Evolutionary conservation across 2,113 vertebrate species (phyloP), one percentile per base, ranked within the genome.

Genomic region (Solea senegalensis): DNA sequence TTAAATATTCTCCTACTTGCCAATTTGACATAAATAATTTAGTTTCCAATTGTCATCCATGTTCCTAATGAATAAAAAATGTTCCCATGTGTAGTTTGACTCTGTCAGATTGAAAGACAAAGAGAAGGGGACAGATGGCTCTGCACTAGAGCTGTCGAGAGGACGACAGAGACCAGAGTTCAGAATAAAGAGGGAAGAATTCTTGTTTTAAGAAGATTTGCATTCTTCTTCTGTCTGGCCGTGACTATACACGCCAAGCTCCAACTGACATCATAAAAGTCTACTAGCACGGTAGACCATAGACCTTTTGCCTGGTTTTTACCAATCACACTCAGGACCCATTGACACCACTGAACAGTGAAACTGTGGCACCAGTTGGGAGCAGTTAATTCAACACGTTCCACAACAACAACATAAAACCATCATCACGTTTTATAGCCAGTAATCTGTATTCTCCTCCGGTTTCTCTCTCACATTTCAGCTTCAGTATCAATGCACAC

Each of bases 21-120:
- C 57, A 77, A 69, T 58, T 78, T 59, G 54, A 44, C 58, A 63
- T 91, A 69, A 89, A 88, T 90, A 80, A 86, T 89, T 78, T 46
- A 82, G 67, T 51, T 12, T 76, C 55, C 78, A 63, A n/a, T 85
- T 80, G 67, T 82, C 71, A 48, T 63, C 65, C 64, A 54, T 78
- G 83, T 87, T 87, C 70, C 67, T 75, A 76, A 84, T 88, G 85
- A 90, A 89, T 82, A 79, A 73, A 53, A 72, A 57, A 74, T 26
- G 81, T 72, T 80, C 86, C 67, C 74, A 49, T 6, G 72, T 83
- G 85, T 61, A 7, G 59, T 53, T 54, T 58, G 69, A 82, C 61
- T 56, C 39, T 73, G 71, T 49, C 58, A 78, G 39, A 79, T 67
- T 86, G 27, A 54, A 70, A 50, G 62, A 68, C 46, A 57, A 5